These are phyloP conservation scores for Synergus japonicus DNA, from an alignment of 2,888 invertebrate genomes.

Conservation along the genomic window DNA sequence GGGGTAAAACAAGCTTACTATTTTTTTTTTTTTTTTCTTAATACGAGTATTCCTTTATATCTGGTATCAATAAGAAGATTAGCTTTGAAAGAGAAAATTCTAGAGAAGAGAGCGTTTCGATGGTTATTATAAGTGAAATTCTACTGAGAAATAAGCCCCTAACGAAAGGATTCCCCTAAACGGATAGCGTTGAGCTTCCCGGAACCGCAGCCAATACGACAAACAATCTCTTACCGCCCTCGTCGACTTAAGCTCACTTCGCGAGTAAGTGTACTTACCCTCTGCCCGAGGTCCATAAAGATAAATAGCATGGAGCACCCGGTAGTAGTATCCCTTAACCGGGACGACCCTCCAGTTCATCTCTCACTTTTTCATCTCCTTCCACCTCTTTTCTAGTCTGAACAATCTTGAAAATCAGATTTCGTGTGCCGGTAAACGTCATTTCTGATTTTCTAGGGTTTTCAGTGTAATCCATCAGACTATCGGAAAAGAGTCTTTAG, in stretches of 20 bases:
- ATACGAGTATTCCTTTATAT: background rate
- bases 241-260: constrained; percentile 70
- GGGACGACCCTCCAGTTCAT: constrained; percentile 52
- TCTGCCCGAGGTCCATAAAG: constrained; percentile 77
- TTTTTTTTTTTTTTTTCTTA: background rate
- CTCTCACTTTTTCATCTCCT: constrained; percentile 22
- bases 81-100: background rate
- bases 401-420: constrained; percentile 3
- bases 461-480: background rate
- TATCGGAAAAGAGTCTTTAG: background rate
- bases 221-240: constrained; percentile 76
- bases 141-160: constrained; percentile 7
- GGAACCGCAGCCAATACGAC: constrained; percentile 73
- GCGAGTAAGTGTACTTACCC: constrained; percentile 76
- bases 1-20: background rate
- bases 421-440: background rate
- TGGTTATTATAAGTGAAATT: background rate
- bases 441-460: background rate
- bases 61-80: background rate
- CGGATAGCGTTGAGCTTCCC: constrained; percentile 69
- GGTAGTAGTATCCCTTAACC: constrained; percentile 46
- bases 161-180: constrained; percentile 63
- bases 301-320: constrained; percentile 73
- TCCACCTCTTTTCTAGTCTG: background rate
- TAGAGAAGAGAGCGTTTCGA: background rate